Conservation (phyloP, 1,140 invertebrate species). For the Pissodes strobi region DNA sequence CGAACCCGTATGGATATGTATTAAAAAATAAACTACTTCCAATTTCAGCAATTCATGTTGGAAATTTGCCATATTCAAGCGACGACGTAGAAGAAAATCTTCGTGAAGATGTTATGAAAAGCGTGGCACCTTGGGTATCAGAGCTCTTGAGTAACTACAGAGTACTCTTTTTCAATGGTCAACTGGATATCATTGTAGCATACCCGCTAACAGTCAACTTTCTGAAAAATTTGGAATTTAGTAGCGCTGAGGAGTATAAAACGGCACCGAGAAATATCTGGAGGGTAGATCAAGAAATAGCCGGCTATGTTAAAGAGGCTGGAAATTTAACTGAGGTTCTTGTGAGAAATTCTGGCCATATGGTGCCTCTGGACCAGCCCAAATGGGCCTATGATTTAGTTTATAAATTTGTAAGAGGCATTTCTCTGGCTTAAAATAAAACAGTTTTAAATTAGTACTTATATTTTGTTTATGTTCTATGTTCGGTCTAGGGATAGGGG, state of each 20-base stretch:
- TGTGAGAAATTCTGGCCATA: slow-evolving; percentile 78
- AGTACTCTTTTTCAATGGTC: slow-evolving; percentile 78
- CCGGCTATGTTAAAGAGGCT: slow-evolving; percentile 72
- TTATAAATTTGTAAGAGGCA: slow-evolving; percentile 71
- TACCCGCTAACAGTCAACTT: slow-evolving; percentile 77
- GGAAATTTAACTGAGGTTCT: slow-evolving; percentile 76
- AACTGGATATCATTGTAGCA: slow-evolving; percentile 82
- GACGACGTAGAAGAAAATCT: slow-evolving; percentile 70
- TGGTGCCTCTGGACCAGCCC: slow-evolving; percentile 79
- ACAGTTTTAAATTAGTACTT: background rate
- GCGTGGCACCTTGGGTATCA: slow-evolving; percentile 73
- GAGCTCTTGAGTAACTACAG: slow-evolving; percentile 70
- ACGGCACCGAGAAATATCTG: slow-evolving; percentile 66
- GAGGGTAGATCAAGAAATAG: slow-evolving; percentile 68
- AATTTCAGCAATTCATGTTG: slow-evolving; percentile 57
- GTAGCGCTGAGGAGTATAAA: slow-evolving; percentile 64
- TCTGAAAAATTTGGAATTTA: slow-evolving; percentile 68
- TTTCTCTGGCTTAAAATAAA: slow-evolving; percentile 49
- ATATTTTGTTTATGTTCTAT: no score
- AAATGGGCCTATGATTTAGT: slow-evolving; percentile 72
- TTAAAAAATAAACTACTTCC: no score
- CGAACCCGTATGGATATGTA: no score
- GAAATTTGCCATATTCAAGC: slow-evolving; percentile 58
- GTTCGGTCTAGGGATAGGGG: no score
- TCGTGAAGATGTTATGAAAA: slow-evolving; percentile 79